Base-by-base conservation (phyloP, 2,113 vertebrate genomes). In the Cichladusa arquata region DNA sequence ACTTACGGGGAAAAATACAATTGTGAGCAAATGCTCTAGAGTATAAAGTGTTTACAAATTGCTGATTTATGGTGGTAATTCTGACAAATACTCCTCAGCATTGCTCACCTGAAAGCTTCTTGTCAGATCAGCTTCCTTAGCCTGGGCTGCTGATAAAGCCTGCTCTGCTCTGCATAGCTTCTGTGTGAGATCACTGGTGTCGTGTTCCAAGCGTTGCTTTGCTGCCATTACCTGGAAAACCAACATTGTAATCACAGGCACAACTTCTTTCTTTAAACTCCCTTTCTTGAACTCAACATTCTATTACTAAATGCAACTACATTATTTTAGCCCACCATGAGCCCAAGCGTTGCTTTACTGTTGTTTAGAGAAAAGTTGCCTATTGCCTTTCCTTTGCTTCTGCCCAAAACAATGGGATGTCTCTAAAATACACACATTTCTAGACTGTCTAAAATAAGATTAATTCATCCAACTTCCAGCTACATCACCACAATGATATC, bases 91-190 rank as follows among this genome's bases (percentile, higher is more conserved):
- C 19, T 67, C 12, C 23, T 73, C 51, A 76, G 53, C 34, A 66
- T 5, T 83, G 22, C 96, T 61, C 87, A 99, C 99, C 98, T 99
- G 98, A 60, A 96, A 96, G 72, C 80, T 98, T 91, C 98, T 98
- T 93, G 93, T 97, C 65, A 98, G 82, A 42, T 99, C 98, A 22
- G 76, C 94, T 92, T 99, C 98, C 88, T 98, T 98, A 53, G 58
- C 88, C 94, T 96, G 97, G 81, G 96, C 97, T 38, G 95, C 96
- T 94, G 98, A 96, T 7, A 98, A 81, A 28, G 95, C 95, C 92
- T 99, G 98, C 61, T 99, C 98, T 33, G 97, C 97, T 81, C 97
- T 96, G 92, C 94, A 94, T 57, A 98, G 77, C 91, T 98, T 98
- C 78, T 98, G 98, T 77, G 98, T 98, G 26, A 98, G 96, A 36